Base-by-base conservation (phyloP, 1,140 invertebrate genomes). In the Gerris buenoi region DNA sequence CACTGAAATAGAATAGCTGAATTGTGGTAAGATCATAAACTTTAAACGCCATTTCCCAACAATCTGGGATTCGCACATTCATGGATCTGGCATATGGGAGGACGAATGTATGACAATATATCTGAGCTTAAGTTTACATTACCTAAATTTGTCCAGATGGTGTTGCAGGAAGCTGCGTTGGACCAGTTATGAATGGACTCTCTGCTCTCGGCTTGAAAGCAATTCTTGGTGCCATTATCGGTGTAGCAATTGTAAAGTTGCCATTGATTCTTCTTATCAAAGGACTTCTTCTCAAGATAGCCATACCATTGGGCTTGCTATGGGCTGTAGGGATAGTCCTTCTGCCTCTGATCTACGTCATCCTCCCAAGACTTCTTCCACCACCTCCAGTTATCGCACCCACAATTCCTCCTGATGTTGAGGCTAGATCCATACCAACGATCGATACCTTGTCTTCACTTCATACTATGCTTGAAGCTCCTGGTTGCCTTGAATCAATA, bases 211-310 rank as follows among this genome's bases (percentile, higher is more conserved):
- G 58, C 1, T 22, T 67, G 1, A 67, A 67, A 57, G 56, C 65
- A 1, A 28, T 67, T 22, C 60, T 67, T 22, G 65, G 56, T 28
- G 65, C 56, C 3, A 29, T 67, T 18, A 14, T 67, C 2, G 65
- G 65, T 26, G 29, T 59, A 1, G 63, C 64, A 22, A 22, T 68
- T 27, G 58, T 68, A 3, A 68, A 68, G 60, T 5, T 68, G 2
- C 68, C 68, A 1, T 33, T 66, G 22, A 57, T 68, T 1, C 60
- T 68, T 15, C 26, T 65, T 14, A 57, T 26, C 13, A 68, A 68
- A 26, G 18, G 65, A 27, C 27, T 68, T 5, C 60, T 68, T 1
- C 29, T 66, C 63, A 68, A 68, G 61, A 13, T 63, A 1, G 29
- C 65, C 1, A 28, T 63, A 1, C 68, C 68, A 15, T 27, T 66